Base-by-base conservation (phyloP, 2,888 invertebrate species). In the Monochamus alternatus region DNA sequence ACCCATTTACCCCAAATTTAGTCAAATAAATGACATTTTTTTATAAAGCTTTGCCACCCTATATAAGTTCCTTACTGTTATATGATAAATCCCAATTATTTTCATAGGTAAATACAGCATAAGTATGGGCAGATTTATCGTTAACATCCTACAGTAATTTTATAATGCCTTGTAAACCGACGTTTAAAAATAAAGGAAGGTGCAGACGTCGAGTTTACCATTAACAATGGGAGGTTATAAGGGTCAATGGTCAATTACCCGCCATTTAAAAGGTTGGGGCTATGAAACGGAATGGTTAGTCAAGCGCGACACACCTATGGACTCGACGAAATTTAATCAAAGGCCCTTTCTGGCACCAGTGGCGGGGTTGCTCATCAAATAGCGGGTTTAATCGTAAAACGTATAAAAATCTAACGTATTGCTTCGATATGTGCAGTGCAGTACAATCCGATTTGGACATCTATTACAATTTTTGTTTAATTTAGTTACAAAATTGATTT, bases 161-260 rank as follows among this genome's bases (percentile, higher is more conserved):
- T n/a, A n/a, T n/a, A n/a, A n/a, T n/a, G n/a, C n/a, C 38, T 38
- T 3, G 8, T 47, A 47, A 47, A 5, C 5, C 10, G 12, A 8
- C 47, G 12, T 47, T 47, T 47, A 12, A 47, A 47, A 47, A 47
- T 47, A 47, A 47, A 47, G 47, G 5, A 47, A 47, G 10, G 47
- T 47, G 10, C 47, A 47, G 47, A 47, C 47, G 47, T 47, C 9
- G 47, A 47, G n/a, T 66, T 52, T 52, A 7, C 14, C 58, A 68
- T 14, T 38, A 68, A 44, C 44, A 68, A 68, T 44, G 58, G 10
- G 38, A 59, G 30, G 58, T 68, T 68, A 58, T 14, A 59, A 52
- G 68, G 68, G 68, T 68, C 68, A 68, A 58, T 43, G 68, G 68
- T 68, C 59, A 68, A 68, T 68, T 68, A 59, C 55, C 52, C 51